Percentiles rank a stretch among this genome's conserved stretches.
Evolutionary conservation across 2,113 vertebrate species (phyloP).

Genomic region (Anas platyrhynchos): DNA sequence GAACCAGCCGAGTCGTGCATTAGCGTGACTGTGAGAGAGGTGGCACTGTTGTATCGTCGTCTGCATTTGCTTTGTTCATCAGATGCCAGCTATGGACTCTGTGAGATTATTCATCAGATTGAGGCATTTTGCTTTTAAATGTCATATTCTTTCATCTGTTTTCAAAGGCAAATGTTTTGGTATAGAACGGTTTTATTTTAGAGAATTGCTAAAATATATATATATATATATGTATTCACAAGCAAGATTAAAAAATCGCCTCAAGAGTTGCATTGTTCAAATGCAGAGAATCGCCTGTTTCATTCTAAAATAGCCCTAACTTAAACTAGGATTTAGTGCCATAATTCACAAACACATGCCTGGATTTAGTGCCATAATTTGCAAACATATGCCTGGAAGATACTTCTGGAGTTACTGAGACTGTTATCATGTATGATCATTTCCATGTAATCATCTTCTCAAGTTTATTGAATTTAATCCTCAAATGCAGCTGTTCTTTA

Average conservation of each 20-base stretch:
- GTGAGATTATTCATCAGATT: not conserved
- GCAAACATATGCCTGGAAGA: not conserved
- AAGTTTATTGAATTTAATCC: not conserved
- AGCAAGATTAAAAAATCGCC: rapidly evolving
- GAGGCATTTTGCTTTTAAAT: not conserved
- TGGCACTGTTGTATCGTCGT: not conserved
- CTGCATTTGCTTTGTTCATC: not conserved
- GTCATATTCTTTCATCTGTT: not conserved
- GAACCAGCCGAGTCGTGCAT: not conserved
- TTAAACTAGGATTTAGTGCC: not conserved
- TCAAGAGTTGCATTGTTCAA: not conserved
- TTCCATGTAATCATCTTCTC: not conserved
- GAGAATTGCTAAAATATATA: not conserved
- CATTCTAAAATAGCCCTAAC: not conserved
- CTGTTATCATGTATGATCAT: not conserved
- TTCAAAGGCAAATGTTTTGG: not conserved
- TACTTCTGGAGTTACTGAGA: not conserved
- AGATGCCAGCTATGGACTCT: rapidly evolving
- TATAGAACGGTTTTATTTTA: not conserved
- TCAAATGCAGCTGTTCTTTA: not conserved
- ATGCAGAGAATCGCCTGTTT: not conserved
- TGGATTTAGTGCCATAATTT: not conserved
- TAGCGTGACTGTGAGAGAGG: not conserved
- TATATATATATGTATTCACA: not conserved
- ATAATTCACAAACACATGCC: not conserved